A percentile compares a stretch with the other conserved stretches of the same genome.
phyloP scores from a whole-genome alignment of 1,140 invertebrate species.

The Drosophila nigromelanica region DNA sequence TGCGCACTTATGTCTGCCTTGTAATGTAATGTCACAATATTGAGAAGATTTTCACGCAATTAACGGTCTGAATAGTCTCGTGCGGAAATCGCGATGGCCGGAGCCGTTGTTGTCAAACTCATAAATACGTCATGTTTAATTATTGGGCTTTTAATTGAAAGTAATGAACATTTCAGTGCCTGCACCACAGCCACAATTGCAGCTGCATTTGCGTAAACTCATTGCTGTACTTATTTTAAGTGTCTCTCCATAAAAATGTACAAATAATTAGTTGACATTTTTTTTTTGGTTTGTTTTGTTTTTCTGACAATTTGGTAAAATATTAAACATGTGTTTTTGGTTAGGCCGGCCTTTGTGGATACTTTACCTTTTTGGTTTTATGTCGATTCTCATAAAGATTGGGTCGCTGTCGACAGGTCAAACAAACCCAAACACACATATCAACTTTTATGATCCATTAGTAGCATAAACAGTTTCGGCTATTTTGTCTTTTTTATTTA shows the following conservation, averaged over 20 bases:
- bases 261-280: slow-evolving; percentile 9
- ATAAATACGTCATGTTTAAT: slow-evolving; percentile 81
- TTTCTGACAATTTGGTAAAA: neutral
- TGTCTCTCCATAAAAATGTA: slow-evolving; percentile 13
- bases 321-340: neutral
- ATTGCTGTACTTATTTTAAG: neutral
- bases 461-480: slow-evolving; percentile 23
- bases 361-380: neutral
- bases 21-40: neutral
- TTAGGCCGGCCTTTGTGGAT: neutral
- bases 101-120: slow-evolving; percentile 58
- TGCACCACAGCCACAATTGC: slow-evolving; percentile 6
- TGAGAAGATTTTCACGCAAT: slow-evolving; percentile 40
- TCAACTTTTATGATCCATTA: slow-evolving; percentile 35
- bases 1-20: neutral
- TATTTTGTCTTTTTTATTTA: slow-evolving; percentile 18
- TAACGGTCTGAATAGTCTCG: slow-evolving; percentile 4
- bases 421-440: slow-evolving; percentile 18
- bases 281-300: too few species aligned
- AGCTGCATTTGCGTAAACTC: slow-evolving; percentile 1
- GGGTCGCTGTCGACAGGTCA: neutral
- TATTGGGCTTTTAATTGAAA: slow-evolving; percentile 70
- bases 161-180: slow-evolving; percentile 64
- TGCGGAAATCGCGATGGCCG: slow-evolving; percentile 1
- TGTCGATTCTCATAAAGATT: slow-evolving; percentile 5